These are phyloP conservation scores for Saccopteryx leptura DNA, from an alignment of 2,113 vertebrate species.

Conservation along the genomic window DNA sequence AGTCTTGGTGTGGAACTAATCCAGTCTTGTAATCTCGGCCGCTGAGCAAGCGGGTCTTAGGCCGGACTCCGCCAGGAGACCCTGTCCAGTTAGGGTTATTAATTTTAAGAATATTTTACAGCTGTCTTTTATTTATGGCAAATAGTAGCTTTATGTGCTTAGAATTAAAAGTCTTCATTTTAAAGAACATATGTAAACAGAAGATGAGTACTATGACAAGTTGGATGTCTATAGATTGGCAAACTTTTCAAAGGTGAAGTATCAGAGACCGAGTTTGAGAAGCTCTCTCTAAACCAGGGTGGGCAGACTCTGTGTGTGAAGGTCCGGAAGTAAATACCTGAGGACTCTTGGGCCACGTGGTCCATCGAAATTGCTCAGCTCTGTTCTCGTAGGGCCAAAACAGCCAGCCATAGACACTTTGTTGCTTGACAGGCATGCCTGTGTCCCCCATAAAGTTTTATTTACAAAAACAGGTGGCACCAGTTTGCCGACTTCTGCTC, in stretches of 20 bases:
- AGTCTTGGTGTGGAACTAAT: not conserved
- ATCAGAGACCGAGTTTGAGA: not conserved
- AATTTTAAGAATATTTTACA: not conserved
- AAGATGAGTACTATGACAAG: not conserved
- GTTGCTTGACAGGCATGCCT: not conserved
- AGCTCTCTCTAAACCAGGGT: not conserved
- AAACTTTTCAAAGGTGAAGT: not conserved
- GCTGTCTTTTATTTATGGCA: not conserved
- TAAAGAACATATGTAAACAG: not conserved
- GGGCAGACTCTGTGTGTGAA: not conserved
- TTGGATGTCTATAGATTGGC: not conserved
- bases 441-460: not conserved
- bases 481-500: not conserved
- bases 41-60: too few species aligned
- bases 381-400: not conserved
- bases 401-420: not conserved
- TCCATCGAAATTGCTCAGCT: rapidly evolving
- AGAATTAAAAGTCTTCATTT: not conserved
- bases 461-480: not conserved
- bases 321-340: not conserved
- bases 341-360: not conserved
- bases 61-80: not conserved
- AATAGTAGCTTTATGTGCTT: not conserved
- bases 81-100: not conserved
- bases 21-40: not conserved